Evolutionary conservation across 2,797 vertebrate species (phyloP).

Genomic region (Thamnophis elegans): DNA sequence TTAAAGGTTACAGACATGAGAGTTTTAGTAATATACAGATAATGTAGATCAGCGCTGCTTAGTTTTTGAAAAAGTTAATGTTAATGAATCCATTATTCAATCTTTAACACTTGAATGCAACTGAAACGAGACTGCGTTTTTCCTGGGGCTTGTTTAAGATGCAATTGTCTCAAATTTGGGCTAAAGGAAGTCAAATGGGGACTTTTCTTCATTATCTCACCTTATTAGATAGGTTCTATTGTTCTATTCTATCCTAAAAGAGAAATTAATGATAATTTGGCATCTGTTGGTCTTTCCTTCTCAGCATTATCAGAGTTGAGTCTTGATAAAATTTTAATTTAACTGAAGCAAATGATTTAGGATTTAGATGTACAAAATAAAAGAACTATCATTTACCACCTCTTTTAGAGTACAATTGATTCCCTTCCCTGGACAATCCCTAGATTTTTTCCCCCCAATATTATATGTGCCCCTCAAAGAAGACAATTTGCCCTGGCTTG

Average conservation of each 20-base stretch:
- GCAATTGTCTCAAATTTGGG: neutral
- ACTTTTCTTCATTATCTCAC: neutral
- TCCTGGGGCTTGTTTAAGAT: neutral
- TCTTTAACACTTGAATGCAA: neutral
- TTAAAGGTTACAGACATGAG: neutral
- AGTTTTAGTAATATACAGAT: neutral
- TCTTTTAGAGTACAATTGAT: neutral
- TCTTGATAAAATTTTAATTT: neutral
- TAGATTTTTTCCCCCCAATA: neutral
- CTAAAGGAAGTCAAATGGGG: neutral
- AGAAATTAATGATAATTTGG: neutral
- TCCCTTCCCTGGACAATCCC: neutral
- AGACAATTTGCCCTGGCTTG: neutral
- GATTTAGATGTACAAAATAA: neutral
- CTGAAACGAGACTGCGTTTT: neutral
- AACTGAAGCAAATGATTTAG: neutral
- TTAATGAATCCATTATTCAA: neutral
- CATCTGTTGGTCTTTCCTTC: neutral
- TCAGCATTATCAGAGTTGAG: neutral
- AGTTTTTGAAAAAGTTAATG: neutral
- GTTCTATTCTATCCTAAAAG: neutral
- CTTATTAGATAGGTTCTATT: neutral
- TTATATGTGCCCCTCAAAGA: neutral
- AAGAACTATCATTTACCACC: neutral
- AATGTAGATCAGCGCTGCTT: neutral